These are phyloP conservation scores for Pollenia labialis DNA, from an alignment of 2,888 invertebrate species.

Conservation along the genomic window DNA sequence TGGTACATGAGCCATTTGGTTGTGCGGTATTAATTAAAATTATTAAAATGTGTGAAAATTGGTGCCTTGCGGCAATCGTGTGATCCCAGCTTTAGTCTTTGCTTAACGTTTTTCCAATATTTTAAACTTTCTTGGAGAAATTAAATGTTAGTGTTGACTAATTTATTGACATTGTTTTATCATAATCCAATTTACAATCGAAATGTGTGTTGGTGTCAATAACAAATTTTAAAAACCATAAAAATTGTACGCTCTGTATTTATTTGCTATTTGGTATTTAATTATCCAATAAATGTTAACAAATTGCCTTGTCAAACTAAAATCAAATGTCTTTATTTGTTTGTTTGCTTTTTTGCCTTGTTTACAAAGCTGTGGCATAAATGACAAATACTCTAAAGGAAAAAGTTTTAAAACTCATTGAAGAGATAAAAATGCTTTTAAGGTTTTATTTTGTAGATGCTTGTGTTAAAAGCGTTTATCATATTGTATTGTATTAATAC, in stretches of 20 bases:
- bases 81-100: no score
- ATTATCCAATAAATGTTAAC: slow-evolving; percentile 73
- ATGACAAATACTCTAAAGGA: slow-evolving; percentile 51
- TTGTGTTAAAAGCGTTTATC: slow-evolving; percentile 56
- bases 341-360: slow-evolving; percentile 52
- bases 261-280: slow-evolving; percentile 60
- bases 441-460: slow-evolving; percentile 27
- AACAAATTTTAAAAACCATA: neutral
- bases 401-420: slow-evolving; percentile 36
- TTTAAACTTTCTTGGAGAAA: no score
- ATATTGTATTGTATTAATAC: slow-evolving; percentile 32
- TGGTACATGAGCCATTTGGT: no score
- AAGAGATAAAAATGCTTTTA: slow-evolving; percentile 64
- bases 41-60: no score
- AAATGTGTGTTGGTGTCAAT: neutral
- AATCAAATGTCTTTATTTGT: slow-evolving; percentile 72
- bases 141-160: no score
- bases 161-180: no score
- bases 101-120: no score
- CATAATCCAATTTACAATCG: no score
- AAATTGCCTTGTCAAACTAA: slow-evolving; percentile 73
- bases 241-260: slow-evolving; percentile 38
- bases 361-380: slow-evolving; percentile 27
- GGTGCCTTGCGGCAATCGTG: no score
- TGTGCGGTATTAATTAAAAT: no score